Percentiles rank a stretch among this genome's conserved stretches.
These are phyloP conservation scores for Hemibagrus wyckioides DNA, from an alignment of 2,113 vertebrate species.

Conservation along the genomic window DNA sequence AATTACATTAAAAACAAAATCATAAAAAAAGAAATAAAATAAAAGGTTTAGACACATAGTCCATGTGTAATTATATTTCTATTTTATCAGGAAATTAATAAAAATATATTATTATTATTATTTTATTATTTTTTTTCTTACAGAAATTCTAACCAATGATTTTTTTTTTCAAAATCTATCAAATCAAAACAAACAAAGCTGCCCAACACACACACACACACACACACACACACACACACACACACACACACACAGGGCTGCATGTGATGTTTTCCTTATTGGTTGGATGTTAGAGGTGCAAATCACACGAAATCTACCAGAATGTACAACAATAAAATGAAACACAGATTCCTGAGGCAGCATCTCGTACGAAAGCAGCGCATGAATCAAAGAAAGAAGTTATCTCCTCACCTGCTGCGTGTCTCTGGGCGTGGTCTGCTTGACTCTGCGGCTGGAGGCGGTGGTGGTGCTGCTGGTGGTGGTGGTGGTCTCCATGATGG, in stretches of 20 bases:
- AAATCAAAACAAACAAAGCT: background rate
- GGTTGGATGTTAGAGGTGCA: background rate
- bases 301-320: background rate
- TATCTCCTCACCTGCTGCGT: conserved; percentile 83
- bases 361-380: background rate
- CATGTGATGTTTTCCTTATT: background rate
- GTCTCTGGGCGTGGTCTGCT: conserved; percentile 88
- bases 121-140: background rate
- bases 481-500: conserved; percentile 97
- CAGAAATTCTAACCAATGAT: background rate
- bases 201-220: background rate
- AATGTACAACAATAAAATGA: background rate
- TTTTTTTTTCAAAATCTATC: background rate
- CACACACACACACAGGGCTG: background rate
- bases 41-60: too few relatives aligned
- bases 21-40: too few relatives aligned
- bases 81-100: too few relatives aligned
- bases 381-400: background rate
- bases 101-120: too few relatives aligned
- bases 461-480: conserved; percentile 94
- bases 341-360: background rate
- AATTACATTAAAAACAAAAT: too few relatives aligned
- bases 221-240: background rate
- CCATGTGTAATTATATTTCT: too few relatives aligned
- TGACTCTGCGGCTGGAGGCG: conserved; percentile 87